These are phyloP conservation scores for Redunca redunca DNA, from an alignment of 2,113 vertebrate genomes.

Conservation along the genomic window DNA sequence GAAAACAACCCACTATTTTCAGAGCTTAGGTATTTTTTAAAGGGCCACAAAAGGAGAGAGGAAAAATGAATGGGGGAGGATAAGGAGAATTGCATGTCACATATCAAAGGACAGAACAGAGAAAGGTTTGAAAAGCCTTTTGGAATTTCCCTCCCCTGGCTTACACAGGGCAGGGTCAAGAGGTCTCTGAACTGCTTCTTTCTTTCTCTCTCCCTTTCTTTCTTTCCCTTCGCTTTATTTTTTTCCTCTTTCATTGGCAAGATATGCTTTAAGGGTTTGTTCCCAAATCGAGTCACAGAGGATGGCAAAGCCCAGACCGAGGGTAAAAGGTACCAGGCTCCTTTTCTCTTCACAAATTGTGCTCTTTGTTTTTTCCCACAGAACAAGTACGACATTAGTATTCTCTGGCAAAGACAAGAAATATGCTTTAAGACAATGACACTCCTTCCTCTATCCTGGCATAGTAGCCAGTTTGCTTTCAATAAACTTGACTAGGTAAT, in stretches of 20 bases:
- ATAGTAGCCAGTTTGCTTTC: conserved; percentile 36
- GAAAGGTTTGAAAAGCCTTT: conserved; percentile 56
- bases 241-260: conserved; percentile 34
- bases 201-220: not conserved
- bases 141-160: conserved; percentile 52
- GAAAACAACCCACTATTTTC: conserved; percentile 14
- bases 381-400: not conserved
- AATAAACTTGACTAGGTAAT: conserved; percentile 33
- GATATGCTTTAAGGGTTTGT: conserved; percentile 18
- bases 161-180: conserved; percentile 58
- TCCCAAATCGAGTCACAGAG: conserved; percentile 45
- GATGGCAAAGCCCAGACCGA: not conserved
- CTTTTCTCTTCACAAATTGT: conserved; percentile 7
- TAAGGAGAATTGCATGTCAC: conserved; percentile 45
- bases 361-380: not conserved
- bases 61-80: conserved; percentile 29
- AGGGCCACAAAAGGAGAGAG: conserved; percentile 44
- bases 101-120: conserved; percentile 51
- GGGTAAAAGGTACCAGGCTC: not conserved
- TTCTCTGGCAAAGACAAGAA: conserved; percentile 19
- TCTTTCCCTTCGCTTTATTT: not conserved
- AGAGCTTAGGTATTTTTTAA: conserved; percentile 48
- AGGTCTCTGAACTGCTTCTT: conserved; percentile 32
- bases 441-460: not conserved
- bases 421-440: conserved; percentile 19